Percentiles rank a stretch among this genome's conserved stretches.
Evolutionary conservation across 2,113 vertebrate species (phyloP).

Genomic region (Natator depressus): DNA sequence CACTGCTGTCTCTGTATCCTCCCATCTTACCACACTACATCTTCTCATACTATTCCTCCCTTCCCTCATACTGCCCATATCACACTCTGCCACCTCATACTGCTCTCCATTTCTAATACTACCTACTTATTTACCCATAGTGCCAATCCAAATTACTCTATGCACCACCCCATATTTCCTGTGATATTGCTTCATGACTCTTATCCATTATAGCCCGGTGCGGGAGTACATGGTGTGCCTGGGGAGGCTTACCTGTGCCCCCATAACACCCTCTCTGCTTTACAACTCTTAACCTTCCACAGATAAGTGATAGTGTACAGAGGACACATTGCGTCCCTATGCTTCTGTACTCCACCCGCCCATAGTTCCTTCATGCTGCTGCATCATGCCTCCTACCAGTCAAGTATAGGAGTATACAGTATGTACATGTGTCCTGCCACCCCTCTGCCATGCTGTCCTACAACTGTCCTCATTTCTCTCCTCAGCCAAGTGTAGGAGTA

Average conservation of each 20-base stretch:
- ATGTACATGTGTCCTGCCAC: neutral
- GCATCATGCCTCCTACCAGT: neutral
- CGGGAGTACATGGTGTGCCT: neutral
- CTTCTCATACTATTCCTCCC: neutral
- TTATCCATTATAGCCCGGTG: neutral
- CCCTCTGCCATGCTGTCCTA: neutral
- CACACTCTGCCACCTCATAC: neutral
- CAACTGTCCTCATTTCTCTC: neutral
- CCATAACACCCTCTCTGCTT: neutral
- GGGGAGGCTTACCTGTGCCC: neutral
- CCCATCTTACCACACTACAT: neutral
- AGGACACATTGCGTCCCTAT: neutral
- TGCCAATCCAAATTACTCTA: neutral
- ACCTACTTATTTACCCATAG: neutral
- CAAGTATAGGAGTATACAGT: neutral
- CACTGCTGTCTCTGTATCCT: neutral
- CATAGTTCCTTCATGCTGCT: neutral
- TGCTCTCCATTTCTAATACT: neutral
- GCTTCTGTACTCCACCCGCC: neutral
- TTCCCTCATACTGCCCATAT: neutral
- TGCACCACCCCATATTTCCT: neutral
- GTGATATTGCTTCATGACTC: neutral
- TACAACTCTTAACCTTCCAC: neutral
- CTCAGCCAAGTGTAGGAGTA: neutral
- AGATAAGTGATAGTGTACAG: neutral